A percentile compares a stretch with the other conserved stretches of the same genome.
These are phyloP conservation scores for Alaudala cheleensis DNA, from an alignment of 2,113 vertebrate genomes.

Conservation along the genomic window DNA sequence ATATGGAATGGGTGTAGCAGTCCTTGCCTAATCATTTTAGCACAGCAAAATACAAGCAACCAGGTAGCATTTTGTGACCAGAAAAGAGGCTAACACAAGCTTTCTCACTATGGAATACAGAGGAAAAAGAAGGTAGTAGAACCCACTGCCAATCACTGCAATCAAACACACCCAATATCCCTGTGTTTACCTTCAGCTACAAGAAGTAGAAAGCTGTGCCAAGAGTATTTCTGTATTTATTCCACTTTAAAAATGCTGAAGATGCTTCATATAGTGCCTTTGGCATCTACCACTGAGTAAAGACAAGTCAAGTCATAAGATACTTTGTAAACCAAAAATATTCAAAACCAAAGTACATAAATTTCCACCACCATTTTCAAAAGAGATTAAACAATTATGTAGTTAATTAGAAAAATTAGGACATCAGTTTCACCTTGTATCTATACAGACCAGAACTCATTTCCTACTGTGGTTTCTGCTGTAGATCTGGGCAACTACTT, in stretches of 20 bases:
- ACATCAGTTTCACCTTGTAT: not conserved
- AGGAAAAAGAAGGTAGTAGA: not conserved
- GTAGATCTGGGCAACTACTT: not conserved
- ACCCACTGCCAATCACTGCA: not conserved
- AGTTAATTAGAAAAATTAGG: slow-evolving; percentile 43
- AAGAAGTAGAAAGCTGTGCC: not conserved
- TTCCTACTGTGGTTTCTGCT: slow-evolving; percentile 5
- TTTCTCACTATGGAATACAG: not conserved
- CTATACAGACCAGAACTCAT: not conserved
- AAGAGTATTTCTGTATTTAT: not conserved
- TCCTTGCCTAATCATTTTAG: not conserved
- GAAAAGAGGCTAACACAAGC: not conserved
- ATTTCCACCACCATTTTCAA: not conserved
- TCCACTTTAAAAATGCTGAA: not conserved
- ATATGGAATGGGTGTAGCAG: not conserved
- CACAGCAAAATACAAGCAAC: not conserved
- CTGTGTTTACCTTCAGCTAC: not conserved
- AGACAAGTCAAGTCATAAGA: not conserved
- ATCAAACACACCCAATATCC: not conserved
- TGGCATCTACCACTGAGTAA: not conserved
- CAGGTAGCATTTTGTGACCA: not conserved
- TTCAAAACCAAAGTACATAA: not conserved
- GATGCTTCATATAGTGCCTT: not conserved
- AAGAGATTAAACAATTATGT: not conserved
- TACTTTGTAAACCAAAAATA: not conserved